A percentile compares a stretch with the other conserved stretches of the same genome.
These are phyloP conservation scores for Chelonus formosanus DNA, from an alignment of 2,888 invertebrate genomes.

Conservation along the genomic window DNA sequence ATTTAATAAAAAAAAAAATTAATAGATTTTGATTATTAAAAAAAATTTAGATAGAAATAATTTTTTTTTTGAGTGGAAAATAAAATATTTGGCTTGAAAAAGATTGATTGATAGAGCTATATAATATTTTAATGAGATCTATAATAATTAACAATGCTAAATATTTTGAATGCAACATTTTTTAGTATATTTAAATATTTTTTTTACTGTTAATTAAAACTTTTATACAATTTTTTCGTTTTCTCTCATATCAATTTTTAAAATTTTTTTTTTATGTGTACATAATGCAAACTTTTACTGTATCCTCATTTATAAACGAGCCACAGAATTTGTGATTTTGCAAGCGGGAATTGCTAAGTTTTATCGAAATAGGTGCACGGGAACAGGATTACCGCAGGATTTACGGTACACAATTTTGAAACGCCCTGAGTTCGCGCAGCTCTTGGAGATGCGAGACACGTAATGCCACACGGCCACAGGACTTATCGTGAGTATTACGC, in stretches of 20 bases:
- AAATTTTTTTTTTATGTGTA: neutral
- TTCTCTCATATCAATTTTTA: too few relatives aligned
- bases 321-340: constrained; percentile 27
- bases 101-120: too few relatives aligned
- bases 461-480: constrained; percentile 47
- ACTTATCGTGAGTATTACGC: constrained; percentile 48
- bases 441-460: constrained; percentile 56
- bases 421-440: constrained; percentile 21
- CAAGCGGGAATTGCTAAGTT: constrained; percentile 26
- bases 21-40: too few relatives aligned
- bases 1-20: too few relatives aligned
- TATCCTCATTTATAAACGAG: constrained; percentile 13
- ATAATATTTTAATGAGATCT: too few relatives aligned
- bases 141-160: too few relatives aligned
- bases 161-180: too few relatives aligned
- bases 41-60: too few relatives aligned
- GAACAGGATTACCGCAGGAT: constrained; percentile 32
- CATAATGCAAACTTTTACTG: neutral
- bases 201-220: too few relatives aligned
- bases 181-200: too few relatives aligned
- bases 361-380: constrained; percentile 31
- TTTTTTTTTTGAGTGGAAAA: too few relatives aligned
- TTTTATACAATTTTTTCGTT: neutral
- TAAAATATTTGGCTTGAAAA: too few relatives aligned
- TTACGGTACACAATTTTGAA: constrained; percentile 35